Conservation (phyloP, 2,113 vertebrate genomes). For the Equus przewalskii region DNA sequence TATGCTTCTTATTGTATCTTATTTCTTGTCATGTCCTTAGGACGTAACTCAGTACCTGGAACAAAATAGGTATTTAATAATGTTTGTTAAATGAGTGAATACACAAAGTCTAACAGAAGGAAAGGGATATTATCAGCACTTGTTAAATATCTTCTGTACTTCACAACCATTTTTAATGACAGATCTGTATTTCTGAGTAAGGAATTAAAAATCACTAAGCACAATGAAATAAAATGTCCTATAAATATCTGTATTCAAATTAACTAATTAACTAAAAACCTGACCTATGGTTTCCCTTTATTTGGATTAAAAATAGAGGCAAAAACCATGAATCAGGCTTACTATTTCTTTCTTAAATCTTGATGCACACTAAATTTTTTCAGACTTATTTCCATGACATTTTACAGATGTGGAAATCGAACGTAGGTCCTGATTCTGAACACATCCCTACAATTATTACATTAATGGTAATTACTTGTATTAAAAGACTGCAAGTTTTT, state of each 20-base stretch:
- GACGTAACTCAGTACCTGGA: neutral
- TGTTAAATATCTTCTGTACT: neutral
- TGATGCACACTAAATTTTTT: neutral
- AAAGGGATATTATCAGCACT: neutral
- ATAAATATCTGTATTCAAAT: neutral
- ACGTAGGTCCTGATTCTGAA: neutral
- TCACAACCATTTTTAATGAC: neutral
- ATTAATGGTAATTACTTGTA: neutral
- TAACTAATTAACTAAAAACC: neutral
- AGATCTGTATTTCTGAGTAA: neutral
- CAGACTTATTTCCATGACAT: neutral
- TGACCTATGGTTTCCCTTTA: neutral
- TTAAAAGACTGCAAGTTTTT: neutral
- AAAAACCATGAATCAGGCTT: neutral
- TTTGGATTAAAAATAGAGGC: slow-evolving; percentile 17
- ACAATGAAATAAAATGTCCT: neutral
- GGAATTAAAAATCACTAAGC: neutral
- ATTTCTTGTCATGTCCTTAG: neutral
- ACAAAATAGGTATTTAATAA: neutral
- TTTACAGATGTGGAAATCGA: neutral
- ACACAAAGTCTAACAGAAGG: neutral
- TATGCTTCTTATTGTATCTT: neutral
- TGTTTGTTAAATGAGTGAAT: neutral
- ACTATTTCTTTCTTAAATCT: neutral
- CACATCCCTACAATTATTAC: neutral